Percentiles rank a stretch among this genome's conserved stretches.
Conservation (phyloP, 37 sponge, comb jelly and placozoan species). For the Chondrosia reniformis region DNA sequence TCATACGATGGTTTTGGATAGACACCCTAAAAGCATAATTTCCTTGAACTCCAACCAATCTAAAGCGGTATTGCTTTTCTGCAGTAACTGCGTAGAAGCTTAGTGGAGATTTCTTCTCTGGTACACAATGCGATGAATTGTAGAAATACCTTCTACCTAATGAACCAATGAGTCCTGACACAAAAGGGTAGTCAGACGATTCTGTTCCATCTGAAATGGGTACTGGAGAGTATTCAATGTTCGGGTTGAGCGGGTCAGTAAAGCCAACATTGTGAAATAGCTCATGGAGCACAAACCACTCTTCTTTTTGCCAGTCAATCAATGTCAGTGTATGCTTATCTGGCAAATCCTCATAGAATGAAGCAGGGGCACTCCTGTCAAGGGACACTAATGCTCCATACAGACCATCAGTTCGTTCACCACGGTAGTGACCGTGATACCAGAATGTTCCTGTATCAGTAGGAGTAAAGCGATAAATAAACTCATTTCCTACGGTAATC, state of each 20-base stretch:
- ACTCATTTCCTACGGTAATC: no score
- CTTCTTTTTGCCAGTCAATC: conserved; percentile 45
- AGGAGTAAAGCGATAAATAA: no score
- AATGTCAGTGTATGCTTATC: conserved; percentile 46
- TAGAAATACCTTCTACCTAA: conserved; percentile 25
- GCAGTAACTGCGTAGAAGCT: conserved; percentile 27
- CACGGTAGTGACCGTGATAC: no score
- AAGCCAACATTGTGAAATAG: no score
- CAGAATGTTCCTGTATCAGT: no score
- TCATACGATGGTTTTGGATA: conserved; percentile 66
- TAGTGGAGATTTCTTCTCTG: not conserved
- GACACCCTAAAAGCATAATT: conserved; percentile 50
- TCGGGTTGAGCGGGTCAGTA: conserved; percentile 3
- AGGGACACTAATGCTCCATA: no score
- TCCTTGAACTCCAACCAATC: conserved; percentile 66
- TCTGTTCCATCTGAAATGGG: conserved; percentile 24
- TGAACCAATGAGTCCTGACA: conserved; percentile 64
- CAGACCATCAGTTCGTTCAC: no score
- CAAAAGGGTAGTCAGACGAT: conserved; percentile 23
- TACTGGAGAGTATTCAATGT: not conserved
- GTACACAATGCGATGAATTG: not conserved
- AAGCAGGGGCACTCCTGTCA: no score
- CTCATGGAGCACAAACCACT: no score
- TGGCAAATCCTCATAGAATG: no score
- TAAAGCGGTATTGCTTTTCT: conserved; percentile 60